These are phyloP conservation scores for Paelopatides confundens DNA, from an alignment of 53 echinoderm and acorn worm genomes.

Conservation along the genomic window DNA sequence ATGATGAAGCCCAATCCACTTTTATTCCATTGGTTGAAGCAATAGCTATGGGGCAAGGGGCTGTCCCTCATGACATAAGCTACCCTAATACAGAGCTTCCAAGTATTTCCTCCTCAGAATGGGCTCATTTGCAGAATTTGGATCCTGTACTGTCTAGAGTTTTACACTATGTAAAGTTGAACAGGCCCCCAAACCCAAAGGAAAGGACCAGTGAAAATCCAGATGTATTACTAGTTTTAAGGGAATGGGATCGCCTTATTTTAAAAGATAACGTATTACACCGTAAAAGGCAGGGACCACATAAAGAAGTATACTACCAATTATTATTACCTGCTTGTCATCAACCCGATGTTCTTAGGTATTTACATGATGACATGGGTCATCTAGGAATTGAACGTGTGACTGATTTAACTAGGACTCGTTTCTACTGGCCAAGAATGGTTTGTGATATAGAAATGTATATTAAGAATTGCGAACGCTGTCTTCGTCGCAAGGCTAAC, in stretches of 20 bases:
- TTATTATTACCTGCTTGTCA: constrained; percentile 37
- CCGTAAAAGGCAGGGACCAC: background rate
- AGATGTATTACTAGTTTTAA: constrained; percentile 25
- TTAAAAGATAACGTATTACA: constrained; percentile 19
- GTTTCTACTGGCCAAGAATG: constrained; percentile 60
- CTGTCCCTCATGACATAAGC: background rate
- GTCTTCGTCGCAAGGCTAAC: constrained; percentile 30
- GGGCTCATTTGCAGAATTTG: background rate
- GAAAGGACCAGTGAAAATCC: background rate
- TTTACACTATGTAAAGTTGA: background rate
- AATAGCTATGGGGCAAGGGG: constrained; percentile 9
- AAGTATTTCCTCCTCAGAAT: background rate
- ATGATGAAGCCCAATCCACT: background rate
- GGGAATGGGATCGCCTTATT: constrained; percentile 52
- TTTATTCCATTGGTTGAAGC: background rate
- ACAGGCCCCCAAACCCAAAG: constrained; percentile 8
- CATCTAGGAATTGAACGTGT: constrained; percentile 61
- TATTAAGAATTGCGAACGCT: constrained; percentile 36
- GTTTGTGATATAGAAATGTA: constrained; percentile 1
- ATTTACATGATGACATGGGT: constrained; percentile 66
- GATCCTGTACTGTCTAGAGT: constrained; percentile 49
- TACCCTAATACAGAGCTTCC: background rate
- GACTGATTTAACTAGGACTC: constrained; percentile 2
- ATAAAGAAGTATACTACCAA: background rate
- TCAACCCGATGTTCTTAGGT: background rate